Base-by-base conservation (phyloP, 2,888 invertebrate species). In the Limnephilus rhombicus region DNA sequence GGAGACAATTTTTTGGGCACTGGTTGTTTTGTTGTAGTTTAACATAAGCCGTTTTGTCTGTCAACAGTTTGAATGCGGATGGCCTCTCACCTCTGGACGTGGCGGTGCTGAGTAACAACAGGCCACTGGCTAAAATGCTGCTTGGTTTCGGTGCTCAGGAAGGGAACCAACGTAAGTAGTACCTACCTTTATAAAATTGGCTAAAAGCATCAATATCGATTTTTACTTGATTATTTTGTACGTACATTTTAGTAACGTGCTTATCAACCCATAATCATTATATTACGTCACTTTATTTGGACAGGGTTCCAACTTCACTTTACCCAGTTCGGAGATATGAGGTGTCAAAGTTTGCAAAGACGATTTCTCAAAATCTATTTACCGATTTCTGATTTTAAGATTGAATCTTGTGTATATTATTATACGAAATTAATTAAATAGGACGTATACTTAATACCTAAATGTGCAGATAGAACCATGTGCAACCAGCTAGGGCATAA, bases 1-100 rank as follows among this genome's bases (percentile, higher is more conserved):
- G 18, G 18, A 18, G 15, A 15, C 3, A 3, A 15, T 13, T 15
- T 18, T 68, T 68, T 24, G 68, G 18, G 3, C 7, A 18, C 24
- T 24, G 2, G 2, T 7, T n/a, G n/a, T 24, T 68, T 7, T 68
- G 5, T 68, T n/a, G 24, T 68, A 9, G 5, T 24, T 68, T 24
- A 68, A 18, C 68, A 9, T 7, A n/a, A 9, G 11, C 24, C 24
- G 7, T 83, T 83, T 83, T 83, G 37, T 83, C n/a, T 83, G 83
- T 83, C 83, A 15, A 68, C 96, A 99, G 99, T 95, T 97, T 98
- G 94, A 99, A 99, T 95, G 97, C 97, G 92, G 99, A 99, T 95
- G 98, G 98, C 37, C 96, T 99, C 94, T 98, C 99, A 15, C 98
- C 99, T 0, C 95, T 99, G 95, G 99, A 99, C 95, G 98, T 99